These are phyloP conservation scores for Rhipidura dahli DNA, from an alignment of 2,113 vertebrate genomes.

Conservation along the genomic window DNA sequence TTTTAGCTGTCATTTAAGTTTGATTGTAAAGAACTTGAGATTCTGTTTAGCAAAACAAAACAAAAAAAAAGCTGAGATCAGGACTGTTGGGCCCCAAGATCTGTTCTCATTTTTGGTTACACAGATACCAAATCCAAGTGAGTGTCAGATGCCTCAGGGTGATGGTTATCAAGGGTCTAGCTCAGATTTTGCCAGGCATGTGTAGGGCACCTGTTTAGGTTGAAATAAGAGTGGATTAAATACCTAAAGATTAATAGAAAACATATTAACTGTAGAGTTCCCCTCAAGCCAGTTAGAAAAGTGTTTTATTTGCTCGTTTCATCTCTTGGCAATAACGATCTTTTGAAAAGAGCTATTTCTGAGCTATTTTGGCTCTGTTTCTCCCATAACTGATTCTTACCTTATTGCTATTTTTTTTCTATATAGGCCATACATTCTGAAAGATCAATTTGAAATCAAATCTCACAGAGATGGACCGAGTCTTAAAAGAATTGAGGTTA, in stretches of 20 bases:
- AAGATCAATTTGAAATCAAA: constrained; percentile 21
- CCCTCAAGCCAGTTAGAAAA: background rate
- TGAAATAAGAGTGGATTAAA: background rate
- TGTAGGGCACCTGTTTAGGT: background rate
- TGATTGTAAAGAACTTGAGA: background rate
- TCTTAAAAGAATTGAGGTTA: background rate
- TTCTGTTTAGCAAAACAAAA: background rate
- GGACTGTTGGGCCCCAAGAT: background rate
- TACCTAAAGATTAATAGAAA: background rate
- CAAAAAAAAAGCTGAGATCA: background rate
- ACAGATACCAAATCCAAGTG: background rate
- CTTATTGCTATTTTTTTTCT: background rate
- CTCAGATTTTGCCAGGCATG: background rate
- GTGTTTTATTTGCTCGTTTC: background rate
- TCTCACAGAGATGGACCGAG: background rate
- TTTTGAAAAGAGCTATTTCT: background rate
- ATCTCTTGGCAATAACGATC: background rate
- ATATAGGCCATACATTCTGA: background rate
- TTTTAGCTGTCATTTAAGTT: constrained; percentile 15
- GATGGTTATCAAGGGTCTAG: background rate
- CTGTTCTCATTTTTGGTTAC: background rate
- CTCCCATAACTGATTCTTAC: background rate
- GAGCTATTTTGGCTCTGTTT: background rate
- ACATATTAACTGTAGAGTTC: background rate
- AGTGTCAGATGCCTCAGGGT: background rate